phyloP scores from a whole-genome alignment of 2,113 vertebrate genomes.

The Rallus limicola region DNA sequence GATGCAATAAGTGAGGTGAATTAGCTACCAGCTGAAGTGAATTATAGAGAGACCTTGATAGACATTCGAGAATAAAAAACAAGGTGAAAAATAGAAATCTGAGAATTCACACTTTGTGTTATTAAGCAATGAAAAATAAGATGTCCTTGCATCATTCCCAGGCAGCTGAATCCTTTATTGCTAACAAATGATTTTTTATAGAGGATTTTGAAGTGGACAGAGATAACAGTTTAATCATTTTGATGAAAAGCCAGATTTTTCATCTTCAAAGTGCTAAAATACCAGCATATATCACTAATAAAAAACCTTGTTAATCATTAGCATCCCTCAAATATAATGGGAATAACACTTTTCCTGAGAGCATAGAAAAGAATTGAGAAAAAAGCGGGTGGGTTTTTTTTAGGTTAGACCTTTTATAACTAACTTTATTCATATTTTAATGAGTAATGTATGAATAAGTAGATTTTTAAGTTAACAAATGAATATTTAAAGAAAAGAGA shows the following conservation, averaged over 20 bases:
- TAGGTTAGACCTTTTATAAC: slow-evolving; percentile 56
- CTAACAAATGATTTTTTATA: slow-evolving; percentile 27
- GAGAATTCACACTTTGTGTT: neutral
- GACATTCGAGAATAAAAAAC: neutral
- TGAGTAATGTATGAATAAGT: slow-evolving; percentile 65
- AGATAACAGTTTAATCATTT: slow-evolving; percentile 53
- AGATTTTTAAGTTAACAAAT: slow-evolving; percentile 65
- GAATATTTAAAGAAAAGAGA: slow-evolving; percentile 62
- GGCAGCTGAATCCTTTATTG: slow-evolving; percentile 33
- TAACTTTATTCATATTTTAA: slow-evolving; percentile 69
- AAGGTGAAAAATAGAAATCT: neutral
- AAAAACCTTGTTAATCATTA: slow-evolving; percentile 52
- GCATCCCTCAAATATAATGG: slow-evolving; percentile 10
- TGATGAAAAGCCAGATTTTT: slow-evolving; percentile 59
- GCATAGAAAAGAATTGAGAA: slow-evolving; percentile 3
- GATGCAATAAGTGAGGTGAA: neutral
- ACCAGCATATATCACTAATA: slow-evolving; percentile 21
- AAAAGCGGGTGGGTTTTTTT: neutral
- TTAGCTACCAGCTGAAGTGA: neutral
- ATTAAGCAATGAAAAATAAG: neutral
- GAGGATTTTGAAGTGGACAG: slow-evolving; percentile 38
- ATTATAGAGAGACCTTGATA: neutral
- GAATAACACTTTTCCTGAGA: slow-evolving; percentile 25
- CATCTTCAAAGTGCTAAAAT: slow-evolving; percentile 32
- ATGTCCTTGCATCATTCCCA: neutral